Base-by-base conservation (phyloP, 1,140 invertebrate genomes). In the Dendroctonus valens region DNA sequence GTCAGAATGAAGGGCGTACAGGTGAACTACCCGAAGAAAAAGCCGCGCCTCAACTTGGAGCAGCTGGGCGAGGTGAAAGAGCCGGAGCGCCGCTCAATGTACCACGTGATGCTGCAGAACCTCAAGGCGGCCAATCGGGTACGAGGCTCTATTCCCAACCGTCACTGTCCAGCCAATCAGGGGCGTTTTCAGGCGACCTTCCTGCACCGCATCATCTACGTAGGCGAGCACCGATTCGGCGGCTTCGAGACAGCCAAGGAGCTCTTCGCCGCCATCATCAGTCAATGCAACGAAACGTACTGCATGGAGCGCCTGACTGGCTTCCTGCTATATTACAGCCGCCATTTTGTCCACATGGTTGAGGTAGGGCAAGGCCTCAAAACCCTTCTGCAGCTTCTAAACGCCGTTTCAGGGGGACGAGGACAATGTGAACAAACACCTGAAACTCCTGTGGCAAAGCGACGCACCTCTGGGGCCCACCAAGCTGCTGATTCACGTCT, bases 351-450 rank as follows among this genome's bases (percentile, higher is more conserved):
- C 12, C 65, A 67, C 39, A 55, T 67, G 65, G 65, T 67, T 2
- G 65, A 67, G 52, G 65, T 67, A 40, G 37, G 50, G 46, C 11
- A 8, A 7, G 11, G 26, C 37, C 38, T 1, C 44, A 39, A 62
- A 8, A 41, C 14, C n/a, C n/a, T n/a, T n/a, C n/a, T n/a, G 15
- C 8, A 12, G n/a, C 9, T 5, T 6, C n/a, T 55, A 55, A 6
- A 39, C 9, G n/a, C 9, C 6, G 14, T 67, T 68, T 48, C 40
- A 68, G 66, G 59, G 66, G 7, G 66, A 68, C 46, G 66, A 68
- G 51, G 66, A 68, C 41, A 68, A 68, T 26, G 9, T 68, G 11
- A 68, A 68, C 51, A 68, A 68, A 26, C 66, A 68, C 44, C 48
- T 68, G 40, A 40, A 41, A 6, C 63, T 40, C 8, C 41, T 68